Evolutionary conservation across 2,113 vertebrate species (phyloP), one percentile per base, ranked within the genome.

Genomic region (Tympanuchus pallidicinctus): DNA sequence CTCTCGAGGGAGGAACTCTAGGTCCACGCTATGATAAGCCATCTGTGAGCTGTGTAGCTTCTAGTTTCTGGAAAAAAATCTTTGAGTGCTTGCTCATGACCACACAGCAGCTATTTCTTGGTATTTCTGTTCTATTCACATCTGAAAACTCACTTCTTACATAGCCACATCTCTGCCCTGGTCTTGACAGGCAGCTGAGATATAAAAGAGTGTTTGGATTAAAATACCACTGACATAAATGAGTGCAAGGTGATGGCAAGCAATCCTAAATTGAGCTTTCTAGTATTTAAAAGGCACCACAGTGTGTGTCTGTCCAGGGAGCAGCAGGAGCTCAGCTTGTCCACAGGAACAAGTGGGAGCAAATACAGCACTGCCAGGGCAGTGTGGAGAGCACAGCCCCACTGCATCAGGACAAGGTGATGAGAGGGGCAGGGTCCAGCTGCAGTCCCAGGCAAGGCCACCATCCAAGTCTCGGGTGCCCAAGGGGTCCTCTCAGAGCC

Each of bases 391-490:
- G 6, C 20, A 45, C 64, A n/a, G 42, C 20, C 27, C 17, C 6
- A 45, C 25, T 27, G 8, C 42, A 22, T 56, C 30, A 72, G 27
- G 27, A 15, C 27, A 50, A 20, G 27, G 28, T 25, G 27, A 1
- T 64, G 30, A n/a, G 40, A 70, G 11, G 52, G 12, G 34, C 10
- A 52, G 16, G 8, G 36, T 52, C 25, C 1, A 1, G 1, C 0
- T 0, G 4, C 10, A 52, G 21, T 25, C 40, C 13, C 4, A 56
- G 32, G 34, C 24, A 14, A 61, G 6, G 3, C 60, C 45, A 34
- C 0, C 2, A 56, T n/a, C 24, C 16, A 81, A 54, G 48, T 20
- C 69, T 43, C 38, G 54, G 16, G 5, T 50, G 5, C 14, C 18
- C 57, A 79, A 25, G 10, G 5, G 66, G 30, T 50, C 28, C 21